These are phyloP conservation scores for Cephalopachus bancanus DNA, from an alignment of 2,797 vertebrate genomes.

Conservation along the genomic window DNA sequence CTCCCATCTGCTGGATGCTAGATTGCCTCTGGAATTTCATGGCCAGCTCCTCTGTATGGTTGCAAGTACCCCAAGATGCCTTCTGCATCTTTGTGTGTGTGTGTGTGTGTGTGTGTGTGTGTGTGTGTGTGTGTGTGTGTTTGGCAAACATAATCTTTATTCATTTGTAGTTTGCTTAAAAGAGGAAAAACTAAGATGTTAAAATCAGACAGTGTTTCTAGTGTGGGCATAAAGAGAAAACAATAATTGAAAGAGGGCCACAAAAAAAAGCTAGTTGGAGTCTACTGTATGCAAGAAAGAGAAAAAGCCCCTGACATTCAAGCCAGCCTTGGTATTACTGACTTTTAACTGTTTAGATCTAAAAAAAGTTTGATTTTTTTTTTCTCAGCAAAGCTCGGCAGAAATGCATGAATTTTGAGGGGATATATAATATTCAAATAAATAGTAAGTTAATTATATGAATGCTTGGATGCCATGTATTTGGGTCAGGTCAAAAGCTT, in stretches of 20 bases:
- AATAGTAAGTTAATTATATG: background rate
- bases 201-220: background rate
- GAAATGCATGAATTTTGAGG: background rate
- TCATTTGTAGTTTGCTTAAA: background rate
- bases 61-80: too few species aligned
- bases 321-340: background rate
- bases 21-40: too few species aligned
- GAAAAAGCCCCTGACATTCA: background rate
- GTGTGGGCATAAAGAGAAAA: background rate
- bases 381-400: background rate
- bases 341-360: background rate
- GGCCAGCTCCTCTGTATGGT: too few species aligned
- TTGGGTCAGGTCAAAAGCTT: background rate
- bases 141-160: background rate
- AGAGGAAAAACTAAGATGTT: background rate
- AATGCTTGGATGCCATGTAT: background rate
- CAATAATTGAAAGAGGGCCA: rapidly evolving
- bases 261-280: background rate
- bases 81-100: too few species aligned
- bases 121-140: background rate
- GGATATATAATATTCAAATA: background rate
- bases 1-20: too few species aligned
- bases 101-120: too few species aligned
- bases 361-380: background rate
- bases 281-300: background rate